Percentiles rank a stretch among this genome's conserved stretches.
Evolutionary conservation across 2,888 invertebrate genomes (phyloP).

Genomic region (Idaea straminata): DNA sequence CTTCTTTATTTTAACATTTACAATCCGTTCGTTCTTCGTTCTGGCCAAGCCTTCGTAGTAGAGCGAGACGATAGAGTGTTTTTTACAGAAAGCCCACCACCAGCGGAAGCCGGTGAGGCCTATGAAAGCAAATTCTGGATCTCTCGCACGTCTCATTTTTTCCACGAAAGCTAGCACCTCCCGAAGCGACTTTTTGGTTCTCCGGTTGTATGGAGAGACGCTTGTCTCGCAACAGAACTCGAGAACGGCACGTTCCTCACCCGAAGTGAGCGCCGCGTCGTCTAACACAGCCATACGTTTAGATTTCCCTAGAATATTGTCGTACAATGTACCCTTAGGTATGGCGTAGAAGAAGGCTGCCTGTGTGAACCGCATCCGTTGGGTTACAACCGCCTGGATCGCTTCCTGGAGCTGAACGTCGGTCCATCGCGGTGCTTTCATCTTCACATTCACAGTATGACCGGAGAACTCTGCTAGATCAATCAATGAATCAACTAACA

Average conservation of each 20-base stretch:
- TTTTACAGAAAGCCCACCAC: conserved; percentile 93
- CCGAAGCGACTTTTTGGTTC: conserved; percentile 84
- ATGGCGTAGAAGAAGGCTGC: conserved; percentile 86
- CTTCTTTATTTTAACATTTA: conserved; percentile 44
- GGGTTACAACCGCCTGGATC: conserved; percentile 86
- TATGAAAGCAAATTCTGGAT: conserved; percentile 83
- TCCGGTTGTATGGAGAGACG: conserved; percentile 84
- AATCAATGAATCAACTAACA: conserved; percentile 45
- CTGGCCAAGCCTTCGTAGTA: conserved; percentile 50
- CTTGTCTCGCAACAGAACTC: conserved; percentile 88
- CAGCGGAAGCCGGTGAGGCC: conserved; percentile 87
- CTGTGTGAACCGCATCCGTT: conserved; percentile 88
- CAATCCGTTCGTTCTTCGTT: conserved; percentile 27
- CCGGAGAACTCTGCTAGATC: conserved; percentile 75
- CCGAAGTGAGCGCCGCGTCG: conserved; percentile 81
- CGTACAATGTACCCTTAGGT: conserved; percentile 88
- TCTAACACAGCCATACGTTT: conserved; percentile 88
- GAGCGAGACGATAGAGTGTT: conserved; percentile 85
- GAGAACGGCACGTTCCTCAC: conserved; percentile 83
- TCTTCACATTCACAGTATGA: conserved; percentile 84
- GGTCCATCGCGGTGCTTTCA: conserved; percentile 88
- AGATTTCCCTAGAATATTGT: conserved; percentile 88
- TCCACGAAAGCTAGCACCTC: conserved; percentile 84
- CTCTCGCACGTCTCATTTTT: conserved; percentile 77
- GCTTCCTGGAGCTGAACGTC: conserved; percentile 87